Base-by-base conservation (phyloP, 2,888 invertebrate species). In the Melikaiella ostensackeni region DNA sequence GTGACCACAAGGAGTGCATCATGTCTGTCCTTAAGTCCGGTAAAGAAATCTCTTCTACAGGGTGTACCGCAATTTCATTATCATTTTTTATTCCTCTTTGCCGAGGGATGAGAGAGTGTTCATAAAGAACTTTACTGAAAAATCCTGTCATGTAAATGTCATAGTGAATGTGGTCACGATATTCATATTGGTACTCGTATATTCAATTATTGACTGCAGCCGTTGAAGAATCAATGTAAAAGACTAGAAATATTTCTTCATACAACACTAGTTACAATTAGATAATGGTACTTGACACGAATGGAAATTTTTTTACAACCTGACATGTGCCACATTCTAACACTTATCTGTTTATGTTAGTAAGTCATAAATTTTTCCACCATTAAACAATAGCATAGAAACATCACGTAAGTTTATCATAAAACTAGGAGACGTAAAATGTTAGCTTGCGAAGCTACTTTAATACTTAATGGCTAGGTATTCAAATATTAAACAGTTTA, bases 1-100 rank as follows among this genome's bases (percentile, higher is more conserved):
- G 75, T 86, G 86, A 88, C 88, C 89, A 86, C 88, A 88, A 88
- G 83, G 75, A 82, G 80, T 78, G 61, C 78, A 66, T 81, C 79
- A 75, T 74, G 77, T 75, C 64, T 73, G 57, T 74, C 64, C 74
- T 50, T 74, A 73, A 57, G 70, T 76, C 35, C 73, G 42, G 42
- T 59, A 24, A 27, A 74, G 27, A 38, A 74, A 19, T 59, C 42
- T 59, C 70, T 46, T 50, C 30, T 70, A n/a, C 33, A 70, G 70
- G 70, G 70, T 70, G 70, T 70, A 70, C 70, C 70, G 70, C 70
- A 70, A 70, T 70, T 55, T 70, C 70, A 70, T 70, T 70, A 70
- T 70, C 33, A 70, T 33, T 70, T 70, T 70, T 70, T 70, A 50
- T 70, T 50, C 70, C 70, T 9, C 1, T 30, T 13, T 21, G 13